Conservation (phyloP, 2,113 vertebrate genomes). For the Phrynosoma platyrhinos region DNA sequence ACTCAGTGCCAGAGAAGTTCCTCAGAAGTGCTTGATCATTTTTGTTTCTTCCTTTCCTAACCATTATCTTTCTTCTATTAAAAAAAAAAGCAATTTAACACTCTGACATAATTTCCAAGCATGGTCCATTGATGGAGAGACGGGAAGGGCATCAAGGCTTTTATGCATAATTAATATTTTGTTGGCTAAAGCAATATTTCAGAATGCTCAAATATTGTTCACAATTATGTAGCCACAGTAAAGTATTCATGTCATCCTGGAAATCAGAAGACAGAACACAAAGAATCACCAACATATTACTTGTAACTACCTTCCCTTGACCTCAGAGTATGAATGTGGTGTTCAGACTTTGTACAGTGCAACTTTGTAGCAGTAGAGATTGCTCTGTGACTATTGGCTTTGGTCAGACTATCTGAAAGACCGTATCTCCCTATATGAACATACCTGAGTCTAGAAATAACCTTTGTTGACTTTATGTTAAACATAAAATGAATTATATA, state of each 20-base stretch:
- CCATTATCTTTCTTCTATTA: slow-evolving; percentile 29
- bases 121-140: neutral
- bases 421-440: too few species aligned
- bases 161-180: neutral
- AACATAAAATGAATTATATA: too few species aligned
- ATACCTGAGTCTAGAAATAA: too few species aligned
- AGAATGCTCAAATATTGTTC: neutral
- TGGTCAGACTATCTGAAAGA: too few species aligned
- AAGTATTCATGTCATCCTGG: too few species aligned
- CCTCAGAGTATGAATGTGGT: too few species aligned
- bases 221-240: neutral
- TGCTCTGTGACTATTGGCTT: too few species aligned
- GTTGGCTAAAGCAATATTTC: neutral
- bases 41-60: slow-evolving; percentile 39
- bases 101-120: slow-evolving; percentile 15
- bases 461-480: too few species aligned
- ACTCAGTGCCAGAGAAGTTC: slow-evolving; percentile 23
- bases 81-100: slow-evolving; percentile 19
- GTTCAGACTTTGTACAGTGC: too few species aligned
- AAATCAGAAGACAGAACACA: neutral
- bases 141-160: neutral
- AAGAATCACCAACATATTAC: neutral
- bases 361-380: too few species aligned
- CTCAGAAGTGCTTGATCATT: slow-evolving; percentile 17
- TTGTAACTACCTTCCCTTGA: neutral